Evolutionary conservation across 1,140 invertebrate genomes (phyloP).

Genomic region (Aphaenogaster ashmeadi): DNA sequence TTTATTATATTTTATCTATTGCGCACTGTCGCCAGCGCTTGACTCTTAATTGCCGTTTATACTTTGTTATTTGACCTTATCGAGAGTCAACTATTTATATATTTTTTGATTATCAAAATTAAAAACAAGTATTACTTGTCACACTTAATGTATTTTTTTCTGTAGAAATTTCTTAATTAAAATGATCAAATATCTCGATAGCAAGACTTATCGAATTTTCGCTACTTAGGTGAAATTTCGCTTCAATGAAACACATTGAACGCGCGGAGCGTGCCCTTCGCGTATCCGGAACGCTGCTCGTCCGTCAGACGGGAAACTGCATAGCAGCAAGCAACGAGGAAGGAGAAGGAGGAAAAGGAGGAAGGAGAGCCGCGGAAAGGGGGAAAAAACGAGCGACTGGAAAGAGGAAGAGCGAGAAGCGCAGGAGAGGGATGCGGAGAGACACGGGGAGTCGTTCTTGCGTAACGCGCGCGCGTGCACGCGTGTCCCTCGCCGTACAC

Average conservation of each 20-base stretch:
- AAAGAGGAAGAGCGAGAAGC: constrained; percentile 40
- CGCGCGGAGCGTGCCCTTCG: constrained; percentile 34
- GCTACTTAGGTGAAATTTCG: background rate
- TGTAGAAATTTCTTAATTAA: background rate
- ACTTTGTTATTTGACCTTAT: no score
- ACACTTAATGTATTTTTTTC: background rate
- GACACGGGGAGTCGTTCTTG: constrained; percentile 65
- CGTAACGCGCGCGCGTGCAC: constrained; percentile 68
- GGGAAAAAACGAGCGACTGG: constrained; percentile 29
- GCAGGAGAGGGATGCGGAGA: constrained; percentile 27
- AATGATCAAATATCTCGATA: background rate
- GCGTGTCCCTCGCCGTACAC: constrained; percentile 53
- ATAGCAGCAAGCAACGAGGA: background rate
- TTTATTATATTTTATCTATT: no score
- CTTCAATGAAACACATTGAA: background rate
- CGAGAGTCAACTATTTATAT: no score
- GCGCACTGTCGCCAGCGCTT: no score
- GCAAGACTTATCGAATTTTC: background rate
- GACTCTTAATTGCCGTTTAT: no score
- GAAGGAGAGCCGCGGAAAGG: constrained; percentile 49
- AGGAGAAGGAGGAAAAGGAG: constrained; percentile 36
- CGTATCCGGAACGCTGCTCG: constrained; percentile 49
- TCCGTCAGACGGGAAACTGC: constrained; percentile 27
- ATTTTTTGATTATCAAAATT: no score
- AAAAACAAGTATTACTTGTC: background rate